Conservation (phyloP, 2,888 invertebrate species). For the Mellilla xanthometata region DNA sequence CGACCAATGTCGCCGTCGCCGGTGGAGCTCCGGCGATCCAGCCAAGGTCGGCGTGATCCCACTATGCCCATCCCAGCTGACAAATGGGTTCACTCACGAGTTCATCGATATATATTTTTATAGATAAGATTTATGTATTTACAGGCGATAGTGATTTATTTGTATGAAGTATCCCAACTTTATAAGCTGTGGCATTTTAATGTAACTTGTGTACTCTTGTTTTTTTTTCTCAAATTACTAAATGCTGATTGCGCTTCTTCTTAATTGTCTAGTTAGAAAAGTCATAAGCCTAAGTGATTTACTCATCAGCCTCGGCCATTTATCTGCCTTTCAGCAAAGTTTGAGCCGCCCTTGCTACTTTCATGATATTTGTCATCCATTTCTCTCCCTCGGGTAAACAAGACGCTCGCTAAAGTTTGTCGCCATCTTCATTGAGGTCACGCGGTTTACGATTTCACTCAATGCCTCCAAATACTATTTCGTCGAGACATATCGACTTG, state of each 20-base stretch:
- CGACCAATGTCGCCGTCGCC: conserved; percentile 59
- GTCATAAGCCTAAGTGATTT: conserved; percentile 10
- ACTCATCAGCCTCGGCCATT: conserved; percentile 4
- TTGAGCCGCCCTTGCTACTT: conserved; percentile 10
- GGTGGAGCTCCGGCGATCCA: conserved; percentile 38
- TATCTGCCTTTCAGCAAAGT: conserved; percentile 16
- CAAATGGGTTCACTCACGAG: conserved; percentile 18
- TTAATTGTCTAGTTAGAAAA: not conserved
- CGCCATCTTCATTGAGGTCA: conserved; percentile 60
- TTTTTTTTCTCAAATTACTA: not conserved
- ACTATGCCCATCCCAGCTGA: conserved; percentile 34
- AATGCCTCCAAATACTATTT: conserved; percentile 52
- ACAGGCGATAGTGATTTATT: conserved; percentile 9
- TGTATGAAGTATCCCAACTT: not conserved
- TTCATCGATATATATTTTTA: conserved; percentile 19
- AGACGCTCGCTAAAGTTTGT: conserved; percentile 37
- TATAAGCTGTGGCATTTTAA: too few species aligned
- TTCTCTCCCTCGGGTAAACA: conserved; percentile 41
- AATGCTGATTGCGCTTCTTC: conserved; percentile 6
- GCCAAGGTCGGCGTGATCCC: conserved; percentile 59
- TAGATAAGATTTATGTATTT: conserved; percentile 20
- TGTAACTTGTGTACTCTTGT: too few species aligned
- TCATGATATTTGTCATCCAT: conserved; percentile 32
- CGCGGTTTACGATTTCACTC: conserved; percentile 70
- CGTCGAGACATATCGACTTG: conserved; percentile 45